Evolutionary conservation across 1,140 invertebrate genomes (phyloP).

Genomic region (Daktulosphaira vitifoliae): DNA sequence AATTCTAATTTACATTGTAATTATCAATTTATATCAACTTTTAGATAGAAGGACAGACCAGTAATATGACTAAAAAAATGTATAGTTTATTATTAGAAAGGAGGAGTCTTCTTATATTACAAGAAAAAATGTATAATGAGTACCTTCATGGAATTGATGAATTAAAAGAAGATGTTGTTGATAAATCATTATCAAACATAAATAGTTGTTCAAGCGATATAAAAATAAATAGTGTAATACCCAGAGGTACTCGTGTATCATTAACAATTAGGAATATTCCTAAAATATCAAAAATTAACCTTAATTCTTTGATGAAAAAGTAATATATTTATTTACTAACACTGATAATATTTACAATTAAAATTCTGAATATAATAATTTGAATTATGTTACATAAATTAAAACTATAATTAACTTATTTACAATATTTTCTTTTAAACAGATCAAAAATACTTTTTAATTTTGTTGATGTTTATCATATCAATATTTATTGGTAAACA

Average conservation of each 20-base stretch:
- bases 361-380: constrained; percentile 28
- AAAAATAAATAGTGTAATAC: constrained; percentile 46
- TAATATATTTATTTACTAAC: not conserved
- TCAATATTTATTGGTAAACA: constrained; percentile 3
- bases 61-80: constrained; percentile 42
- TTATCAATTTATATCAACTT: no score
- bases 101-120: constrained; percentile 77
- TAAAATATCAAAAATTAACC: constrained; percentile 65
- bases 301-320: constrained; percentile 38
- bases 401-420: constrained; percentile 16
- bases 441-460: no score
- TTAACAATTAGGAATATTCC: constrained; percentile 90
- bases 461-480: constrained; percentile 6
- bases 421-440: constrained; percentile 11
- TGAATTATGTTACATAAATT: constrained; percentile 10
- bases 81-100: constrained; percentile 68
- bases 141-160: constrained; percentile 88
- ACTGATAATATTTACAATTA: constrained; percentile 12
- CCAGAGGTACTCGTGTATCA: constrained; percentile 69
- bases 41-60: no score
- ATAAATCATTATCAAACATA: constrained; percentile 58
- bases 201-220: constrained; percentile 50
- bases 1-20: no score
- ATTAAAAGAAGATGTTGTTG: constrained; percentile 57
- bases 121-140: constrained; percentile 70